Conservation (phyloP, 2,888 invertebrate genomes). For the Himalopsyche japonica region DNA sequence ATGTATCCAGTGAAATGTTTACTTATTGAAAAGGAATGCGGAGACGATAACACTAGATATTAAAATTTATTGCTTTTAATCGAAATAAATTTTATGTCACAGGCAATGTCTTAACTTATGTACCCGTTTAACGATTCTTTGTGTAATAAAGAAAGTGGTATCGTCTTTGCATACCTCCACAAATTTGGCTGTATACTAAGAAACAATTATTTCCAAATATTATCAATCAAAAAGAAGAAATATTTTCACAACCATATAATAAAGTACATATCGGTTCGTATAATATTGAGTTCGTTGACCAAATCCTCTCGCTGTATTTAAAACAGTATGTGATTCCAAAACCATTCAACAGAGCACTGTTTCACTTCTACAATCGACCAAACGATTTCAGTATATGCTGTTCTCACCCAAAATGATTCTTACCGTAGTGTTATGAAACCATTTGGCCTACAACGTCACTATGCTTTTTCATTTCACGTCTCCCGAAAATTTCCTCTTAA, state of each 20-base stretch:
- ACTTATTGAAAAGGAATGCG: slow-evolving; percentile 7
- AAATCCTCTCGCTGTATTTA: neutral
- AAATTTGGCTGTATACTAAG: slow-evolving; percentile 16
- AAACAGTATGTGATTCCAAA: neutral
- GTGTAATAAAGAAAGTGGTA: slow-evolving; percentile 32
- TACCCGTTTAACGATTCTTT: slow-evolving; percentile 11
- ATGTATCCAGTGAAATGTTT: neutral
- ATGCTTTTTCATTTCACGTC: slow-evolving; percentile 38
- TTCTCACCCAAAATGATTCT: neutral
- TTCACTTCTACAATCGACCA: neutral
- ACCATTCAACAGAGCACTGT: neutral
- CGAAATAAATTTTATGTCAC: neutral
- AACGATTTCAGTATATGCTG: neutral
- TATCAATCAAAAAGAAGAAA: neutral
- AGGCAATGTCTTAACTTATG: slow-evolving; percentile 40
- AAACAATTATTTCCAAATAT: neutral
- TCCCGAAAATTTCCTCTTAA: slow-evolving; percentile 32
- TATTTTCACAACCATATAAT: neutral
- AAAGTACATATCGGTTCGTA: neutral
- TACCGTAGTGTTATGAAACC: slow-evolving; percentile 31
- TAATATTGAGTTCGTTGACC: neutral
- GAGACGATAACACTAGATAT: slow-evolving; percentile 37
- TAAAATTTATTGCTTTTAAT: neutral
- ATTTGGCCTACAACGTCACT: slow-evolving; percentile 33
- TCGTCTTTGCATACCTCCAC: slow-evolving; percentile 41